Percentiles rank a stretch among this genome's conserved stretches.
phyloP scores from a whole-genome alignment of 2,888 invertebrate genomes.

The Trilocha varians region DNA sequence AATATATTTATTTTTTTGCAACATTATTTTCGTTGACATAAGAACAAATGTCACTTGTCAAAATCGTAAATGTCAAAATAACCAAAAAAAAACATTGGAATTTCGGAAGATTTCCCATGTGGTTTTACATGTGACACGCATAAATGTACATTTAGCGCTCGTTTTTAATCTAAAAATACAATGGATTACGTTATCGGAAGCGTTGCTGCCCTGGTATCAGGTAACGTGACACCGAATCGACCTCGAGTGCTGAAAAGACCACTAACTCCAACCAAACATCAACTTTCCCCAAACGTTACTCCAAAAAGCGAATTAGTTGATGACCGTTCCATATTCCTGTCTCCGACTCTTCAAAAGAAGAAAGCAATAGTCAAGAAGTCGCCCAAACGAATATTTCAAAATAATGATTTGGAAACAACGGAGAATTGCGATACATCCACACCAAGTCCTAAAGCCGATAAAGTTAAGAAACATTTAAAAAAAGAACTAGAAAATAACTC shows the following conservation, averaged over 20 bases:
- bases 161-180: constrained; percentile 10
- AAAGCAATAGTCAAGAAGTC: constrained; percentile 62
- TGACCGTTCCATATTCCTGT: constrained; percentile 57
- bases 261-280: constrained; percentile 59
- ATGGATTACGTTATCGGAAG: constrained; percentile 74
- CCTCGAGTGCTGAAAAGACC: constrained; percentile 55
- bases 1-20: too few relatives aligned
- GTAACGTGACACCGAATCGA: constrained; percentile 69
- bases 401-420: constrained; percentile 43
- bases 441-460: constrained; percentile 48
- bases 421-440: constrained; percentile 27
- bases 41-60: neutral
- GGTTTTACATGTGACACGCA: constrained; percentile 12
- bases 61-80: constrained; percentile 14
- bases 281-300: constrained; percentile 56
- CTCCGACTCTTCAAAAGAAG: constrained; percentile 58
- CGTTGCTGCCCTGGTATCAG: constrained; percentile 73
- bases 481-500: constrained; percentile 35
- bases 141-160: constrained; percentile 4
- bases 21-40: neutral
- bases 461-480: constrained; percentile 57
- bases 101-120: constrained; percentile 37
- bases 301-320: constrained; percentile 57
- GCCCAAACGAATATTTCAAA: constrained; percentile 61
- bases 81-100: constrained; percentile 15